Evolutionary conservation across 2,113 vertebrate species (phyloP).

Genomic region (Melanostigma gelatinosum): DNA sequence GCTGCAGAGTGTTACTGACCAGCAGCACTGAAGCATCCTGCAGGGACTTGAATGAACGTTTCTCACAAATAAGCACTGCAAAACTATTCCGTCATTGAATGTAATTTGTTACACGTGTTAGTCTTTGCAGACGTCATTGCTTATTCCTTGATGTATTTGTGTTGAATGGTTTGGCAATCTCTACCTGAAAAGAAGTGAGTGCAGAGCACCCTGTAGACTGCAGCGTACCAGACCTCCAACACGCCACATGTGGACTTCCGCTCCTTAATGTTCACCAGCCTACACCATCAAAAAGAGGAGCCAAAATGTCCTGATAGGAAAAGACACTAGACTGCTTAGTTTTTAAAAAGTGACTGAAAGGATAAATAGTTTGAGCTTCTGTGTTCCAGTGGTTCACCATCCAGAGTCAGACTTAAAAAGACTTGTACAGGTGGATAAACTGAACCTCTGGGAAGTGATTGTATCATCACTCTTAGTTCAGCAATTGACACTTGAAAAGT

Average conservation of each 20-base stretch:
- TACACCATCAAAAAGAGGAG: conserved; percentile 23
- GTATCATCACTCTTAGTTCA: conserved; percentile 7
- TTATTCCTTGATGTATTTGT: conserved; percentile 34
- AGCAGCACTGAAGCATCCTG: conserved; percentile 49
- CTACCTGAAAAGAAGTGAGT: conserved; percentile 40
- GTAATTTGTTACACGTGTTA: conserved; percentile 40
- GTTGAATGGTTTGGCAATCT: conserved; percentile 69
- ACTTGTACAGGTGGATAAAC: conserved; percentile 44
- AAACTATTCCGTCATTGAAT: conserved; percentile 50
- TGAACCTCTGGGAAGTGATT: conserved; percentile 21
- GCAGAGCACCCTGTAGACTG: conserved; percentile 22
- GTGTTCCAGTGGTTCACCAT: conserved; percentile 10
- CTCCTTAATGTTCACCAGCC: background rate
- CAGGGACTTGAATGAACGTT: conserved; percentile 61
- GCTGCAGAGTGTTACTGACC: conserved; percentile 16
- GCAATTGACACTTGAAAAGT: conserved; percentile 16
- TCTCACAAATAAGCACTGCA: conserved; percentile 56
- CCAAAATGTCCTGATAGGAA: conserved; percentile 16
- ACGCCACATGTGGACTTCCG: conserved; percentile 37
- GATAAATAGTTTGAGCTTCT: conserved; percentile 24
- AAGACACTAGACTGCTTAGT: conserved; percentile 29
- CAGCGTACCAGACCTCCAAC: conserved; percentile 22
- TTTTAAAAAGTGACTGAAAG: conserved; percentile 8
- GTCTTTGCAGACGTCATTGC: conserved; percentile 16
- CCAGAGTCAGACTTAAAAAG: conserved; percentile 18